These are phyloP conservation scores for Nemurella pictetii DNA, from an alignment of 2,888 invertebrate species.

Conservation along the genomic window DNA sequence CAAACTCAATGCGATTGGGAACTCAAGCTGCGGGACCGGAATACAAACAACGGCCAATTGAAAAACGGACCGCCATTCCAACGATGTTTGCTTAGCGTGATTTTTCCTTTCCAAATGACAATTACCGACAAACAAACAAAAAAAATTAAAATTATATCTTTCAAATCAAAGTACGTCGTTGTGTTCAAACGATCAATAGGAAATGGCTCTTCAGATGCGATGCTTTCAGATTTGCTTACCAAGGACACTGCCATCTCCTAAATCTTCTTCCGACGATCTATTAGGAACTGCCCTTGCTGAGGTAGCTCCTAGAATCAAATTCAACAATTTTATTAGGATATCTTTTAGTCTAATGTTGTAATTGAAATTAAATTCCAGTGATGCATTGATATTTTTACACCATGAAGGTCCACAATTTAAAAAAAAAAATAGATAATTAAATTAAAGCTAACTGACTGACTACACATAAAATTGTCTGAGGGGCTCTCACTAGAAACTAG, in stretches of 20 bases:
- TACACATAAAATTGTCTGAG: no score
- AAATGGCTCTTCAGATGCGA: no score
- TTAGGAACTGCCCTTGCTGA: slow-evolving; percentile 4
- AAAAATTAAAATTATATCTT: neutral
- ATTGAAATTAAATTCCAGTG: no score
- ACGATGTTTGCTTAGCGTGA: neutral
- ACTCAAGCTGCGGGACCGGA: neutral
- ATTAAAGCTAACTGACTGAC: no score
- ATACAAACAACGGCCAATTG: neutral
- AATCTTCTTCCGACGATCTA: neutral
- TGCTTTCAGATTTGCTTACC: neutral
- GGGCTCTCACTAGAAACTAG: no score
- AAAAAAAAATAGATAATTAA: no score
- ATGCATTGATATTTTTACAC: no score
- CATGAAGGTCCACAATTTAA: no score
- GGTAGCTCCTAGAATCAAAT: neutral
- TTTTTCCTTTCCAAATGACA: neutral
- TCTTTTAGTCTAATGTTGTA: no score
- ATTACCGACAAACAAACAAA: neutral
- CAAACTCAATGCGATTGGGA: neutral
- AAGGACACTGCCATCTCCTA: neutral
- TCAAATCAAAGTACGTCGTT: no score
- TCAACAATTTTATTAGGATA: no score
- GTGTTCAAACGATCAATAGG: no score
- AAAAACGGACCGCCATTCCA: neutral